phyloP scores from a whole-genome alignment of 2,113 vertebrate genomes.

The Coregonus clupeaformis region DNA sequence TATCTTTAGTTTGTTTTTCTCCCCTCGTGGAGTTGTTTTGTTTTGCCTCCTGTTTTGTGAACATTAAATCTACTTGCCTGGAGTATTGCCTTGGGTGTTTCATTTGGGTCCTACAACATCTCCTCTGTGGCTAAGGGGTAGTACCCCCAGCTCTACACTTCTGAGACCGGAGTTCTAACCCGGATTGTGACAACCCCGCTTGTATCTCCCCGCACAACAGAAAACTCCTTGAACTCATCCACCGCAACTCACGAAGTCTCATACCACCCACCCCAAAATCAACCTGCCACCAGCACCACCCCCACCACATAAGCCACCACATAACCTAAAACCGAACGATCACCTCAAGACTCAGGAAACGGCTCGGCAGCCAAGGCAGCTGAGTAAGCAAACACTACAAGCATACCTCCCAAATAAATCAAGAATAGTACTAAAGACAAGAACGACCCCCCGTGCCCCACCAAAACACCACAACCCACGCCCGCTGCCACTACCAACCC shows the following conservation, averaged over 20 bases:
- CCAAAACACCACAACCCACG: slow-evolving; percentile 19
- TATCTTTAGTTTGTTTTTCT: no score
- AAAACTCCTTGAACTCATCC: slow-evolving; percentile 8
- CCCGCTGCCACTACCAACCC: neutral
- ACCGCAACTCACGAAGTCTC: neutral
- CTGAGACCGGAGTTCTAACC: no score
- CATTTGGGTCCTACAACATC: no score
- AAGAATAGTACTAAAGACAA: slow-evolving; percentile 37
- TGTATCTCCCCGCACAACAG: slow-evolving; percentile 5
- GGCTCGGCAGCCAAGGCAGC: slow-evolving; percentile 27
- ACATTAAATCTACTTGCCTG: no score
- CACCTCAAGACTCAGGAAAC: slow-evolving; percentile 19
- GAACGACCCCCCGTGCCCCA: slow-evolving; percentile 5
- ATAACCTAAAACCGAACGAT: slow-evolving; percentile 10
- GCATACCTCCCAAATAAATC: slow-evolving; percentile 45
- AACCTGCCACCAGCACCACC: fast-evolving
- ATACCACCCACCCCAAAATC: neutral
- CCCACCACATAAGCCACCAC: neutral
- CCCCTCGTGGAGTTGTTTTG: no score
- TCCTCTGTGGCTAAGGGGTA: no score
- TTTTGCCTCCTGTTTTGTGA: no score
- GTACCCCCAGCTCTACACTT: no score
- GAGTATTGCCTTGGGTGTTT: no score
- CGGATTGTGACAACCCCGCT: no score
- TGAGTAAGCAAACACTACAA: slow-evolving; percentile 44